phyloP scores from a whole-genome alignment of 2,113 vertebrate species.

The Ursus arctos region DNA sequence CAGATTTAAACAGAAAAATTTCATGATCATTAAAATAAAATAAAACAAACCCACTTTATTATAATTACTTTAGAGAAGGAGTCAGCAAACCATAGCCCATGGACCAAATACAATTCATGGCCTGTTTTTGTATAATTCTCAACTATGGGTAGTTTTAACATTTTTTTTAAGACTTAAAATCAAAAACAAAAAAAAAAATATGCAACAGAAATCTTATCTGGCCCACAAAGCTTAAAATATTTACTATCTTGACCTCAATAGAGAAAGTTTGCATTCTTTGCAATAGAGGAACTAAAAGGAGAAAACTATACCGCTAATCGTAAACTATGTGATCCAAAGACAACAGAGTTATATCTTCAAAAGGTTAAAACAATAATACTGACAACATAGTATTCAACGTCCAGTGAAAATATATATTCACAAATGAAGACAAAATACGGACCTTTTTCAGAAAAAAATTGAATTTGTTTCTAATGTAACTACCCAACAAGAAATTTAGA shows the following conservation, averaged over 20 bases:
- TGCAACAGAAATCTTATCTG: neutral
- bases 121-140: neutral
- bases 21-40: neutral
- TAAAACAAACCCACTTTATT: too few species aligned
- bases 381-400: neutral
- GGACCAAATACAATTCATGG: neutral
- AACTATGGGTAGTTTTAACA: neutral
- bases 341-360: neutral
- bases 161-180: neutral
- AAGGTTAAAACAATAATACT: neutral
- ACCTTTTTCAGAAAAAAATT: neutral
- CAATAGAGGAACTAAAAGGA: neutral
- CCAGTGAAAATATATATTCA: neutral
- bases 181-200: neutral
- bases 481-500: neutral
- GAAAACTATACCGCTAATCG: neutral
- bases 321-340: neutral
- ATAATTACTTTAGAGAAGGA: neutral
- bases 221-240: neutral
- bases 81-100: neutral
- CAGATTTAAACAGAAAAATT: neutral
- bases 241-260: neutral
- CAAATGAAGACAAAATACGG: neutral
- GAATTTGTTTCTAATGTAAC: neutral
- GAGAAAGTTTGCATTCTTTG: neutral